Conservation (phyloP, 1,140 invertebrate species). For the Drosophila nigrodunni region DNA sequence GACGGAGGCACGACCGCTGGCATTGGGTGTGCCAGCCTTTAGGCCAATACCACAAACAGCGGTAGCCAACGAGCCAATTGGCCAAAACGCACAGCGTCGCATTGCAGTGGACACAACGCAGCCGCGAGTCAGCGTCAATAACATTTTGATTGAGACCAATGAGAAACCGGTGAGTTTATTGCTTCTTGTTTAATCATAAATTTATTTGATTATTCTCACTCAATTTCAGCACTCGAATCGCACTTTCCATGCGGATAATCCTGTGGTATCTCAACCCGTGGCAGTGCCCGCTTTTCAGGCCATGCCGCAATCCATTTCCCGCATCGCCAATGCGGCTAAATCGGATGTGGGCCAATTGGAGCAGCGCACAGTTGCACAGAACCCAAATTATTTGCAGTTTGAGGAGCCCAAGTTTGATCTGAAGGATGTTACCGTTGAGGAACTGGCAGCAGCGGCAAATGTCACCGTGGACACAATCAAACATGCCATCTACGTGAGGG, state of each 20-base stretch:
- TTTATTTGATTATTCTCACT: neutral
- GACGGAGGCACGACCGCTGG: conserved; percentile 86
- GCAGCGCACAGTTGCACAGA: conserved; percentile 48
- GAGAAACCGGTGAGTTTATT: conserved; percentile 50
- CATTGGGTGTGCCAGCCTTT: conserved; percentile 89
- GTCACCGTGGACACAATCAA: conserved; percentile 90
- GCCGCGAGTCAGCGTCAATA: conserved; percentile 75
- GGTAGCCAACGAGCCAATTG: conserved; percentile 12
- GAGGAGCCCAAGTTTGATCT: conserved; percentile 84
- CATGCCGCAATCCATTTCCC: conserved; percentile 86
- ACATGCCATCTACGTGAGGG: conserved; percentile 88
- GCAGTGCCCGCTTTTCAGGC: conserved; percentile 80
- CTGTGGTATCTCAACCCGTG: conserved; percentile 74
- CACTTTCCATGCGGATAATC: conserved; percentile 78
- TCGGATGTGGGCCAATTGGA: conserved; percentile 34
- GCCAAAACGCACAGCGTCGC: conserved; percentile 57
- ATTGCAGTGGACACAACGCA: conserved; percentile 74
- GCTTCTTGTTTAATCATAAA: neutral
- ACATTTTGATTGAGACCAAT: conserved; percentile 62
- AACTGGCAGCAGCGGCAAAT: conserved; percentile 89
- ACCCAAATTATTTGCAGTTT: conserved; percentile 80
- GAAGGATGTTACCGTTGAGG: conserved; percentile 86
- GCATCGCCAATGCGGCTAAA: conserved; percentile 82
- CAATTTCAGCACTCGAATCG: conserved; percentile 67
- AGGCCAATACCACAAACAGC: conserved; percentile 89